Base-by-base conservation (phyloP, 2,888 invertebrate genomes). In the Cheilosia soror region DNA sequence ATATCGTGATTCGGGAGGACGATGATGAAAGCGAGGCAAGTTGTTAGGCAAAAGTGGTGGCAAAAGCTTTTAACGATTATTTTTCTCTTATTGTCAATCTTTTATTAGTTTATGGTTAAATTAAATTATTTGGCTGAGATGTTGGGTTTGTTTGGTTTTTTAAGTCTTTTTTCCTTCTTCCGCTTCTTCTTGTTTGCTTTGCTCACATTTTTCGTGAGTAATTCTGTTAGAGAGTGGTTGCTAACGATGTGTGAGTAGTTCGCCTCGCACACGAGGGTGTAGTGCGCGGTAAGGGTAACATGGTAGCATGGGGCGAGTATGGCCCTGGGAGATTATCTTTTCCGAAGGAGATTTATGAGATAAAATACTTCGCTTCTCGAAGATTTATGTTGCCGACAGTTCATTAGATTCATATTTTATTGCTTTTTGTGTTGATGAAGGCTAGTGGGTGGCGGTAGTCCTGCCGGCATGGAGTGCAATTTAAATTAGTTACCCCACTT, bases 71-170 rank as follows among this genome's bases (percentile, higher is more conserved):
- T 81, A 85, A 58, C 80, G 80, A 72, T 85, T 81, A 85, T 77
- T 85, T 85, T 85, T 76, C 71, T 80, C 69, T 72, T 63, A 77
- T 77, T 85, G 81, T 62, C 80, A 80, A 80, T 85, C 80, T 85
- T 81, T 80, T 85, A 85, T 85, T 85, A 72, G 85, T 80, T 85
- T 85, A 81, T 85, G 85, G 85, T 79, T 77, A 85, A 80, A 81
- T 81, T 81, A 81, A 80, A 68, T 85, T 85, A 68, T 85, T 85
- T 80, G 71, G 58, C 65, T 63, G 60, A 66, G 11, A 37, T 37
- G 37, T 37, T 11, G 37, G 37, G 71, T 76, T 71, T 51, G 63
- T 71, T 25, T 72, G 29, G 9, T 4, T 25, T 37, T 25, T 60
- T 33, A 20, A 49, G 7, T 47, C 33, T 13, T n/a, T 3, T 37